Base-by-base conservation (phyloP, 2,113 vertebrate species). In the Paratilapia polleni region DNA sequence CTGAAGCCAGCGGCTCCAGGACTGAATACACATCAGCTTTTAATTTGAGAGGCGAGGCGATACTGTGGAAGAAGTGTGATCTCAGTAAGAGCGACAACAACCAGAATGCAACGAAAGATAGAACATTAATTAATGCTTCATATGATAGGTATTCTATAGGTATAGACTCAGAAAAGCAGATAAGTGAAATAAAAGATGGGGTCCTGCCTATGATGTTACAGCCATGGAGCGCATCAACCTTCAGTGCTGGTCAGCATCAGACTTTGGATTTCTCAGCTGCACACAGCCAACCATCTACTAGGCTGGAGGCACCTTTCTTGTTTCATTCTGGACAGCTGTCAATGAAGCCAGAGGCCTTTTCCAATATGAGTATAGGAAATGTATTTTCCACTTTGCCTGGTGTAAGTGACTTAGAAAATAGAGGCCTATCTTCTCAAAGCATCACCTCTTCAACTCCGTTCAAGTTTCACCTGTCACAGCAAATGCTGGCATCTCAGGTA, bases 401-500 rank as follows among this genome's bases (percentile, higher is more conserved):
- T 5, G 93, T 94, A 22, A 92, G 85, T 26, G 91, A 95, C 56
- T 77, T 96, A 88, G 97, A 97, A 76, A 94, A 95, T 0, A 91
- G 95, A 81, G 93, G 93, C 6, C 94, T 97, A 36, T 95, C 96
- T 31, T 80, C 96, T 94, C 91, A 94, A 68, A 94, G 93, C 0
- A 58, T 96, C 0, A 88, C 94, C 0, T 90, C 95, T 1, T 86
- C 96, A 1, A 94, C 96, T 41, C 96, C 96, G 10, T 97, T 98
- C 93, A 97, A 97, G 24, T 97, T 97, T 93, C 97, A 98, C 91
- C 94, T 98, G 91, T 97, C 97, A 58, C 97, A 98, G 93, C 97
- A 97, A 91, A 96, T 97, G 96, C 92, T 98, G 93, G 96, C 97
- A 87, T 97, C 97, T 97, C 98, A 99, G 98, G 98, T 99, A 97